Evolutionary conservation across 2,113 vertebrate genomes (phyloP).

Genomic region (Morphnarchus princeps): DNA sequence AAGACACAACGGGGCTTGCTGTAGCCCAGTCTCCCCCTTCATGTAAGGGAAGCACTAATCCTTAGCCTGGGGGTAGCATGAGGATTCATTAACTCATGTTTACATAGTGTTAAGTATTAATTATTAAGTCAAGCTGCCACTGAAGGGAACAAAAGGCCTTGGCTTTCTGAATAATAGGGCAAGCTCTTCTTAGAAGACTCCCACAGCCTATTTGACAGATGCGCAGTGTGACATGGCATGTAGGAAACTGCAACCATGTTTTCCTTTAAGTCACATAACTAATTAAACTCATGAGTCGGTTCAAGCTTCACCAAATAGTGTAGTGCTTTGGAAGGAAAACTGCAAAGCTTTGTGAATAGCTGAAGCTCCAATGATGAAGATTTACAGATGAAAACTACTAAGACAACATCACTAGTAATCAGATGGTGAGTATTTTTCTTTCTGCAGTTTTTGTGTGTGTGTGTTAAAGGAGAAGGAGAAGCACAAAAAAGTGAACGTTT

Average conservation of each 20-base stretch:
- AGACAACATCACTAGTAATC: not conserved
- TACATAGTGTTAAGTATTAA: slow-evolving; percentile 39
- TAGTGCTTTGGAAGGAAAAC: not conserved
- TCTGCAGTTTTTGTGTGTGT: not conserved
- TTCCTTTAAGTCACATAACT: slow-evolving; percentile 36
- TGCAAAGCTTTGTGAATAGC: not conserved
- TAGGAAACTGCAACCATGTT: not conserved
- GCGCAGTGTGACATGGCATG: not conserved
- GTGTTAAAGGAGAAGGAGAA: not conserved
- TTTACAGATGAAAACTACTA: not conserved
- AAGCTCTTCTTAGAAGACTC: not conserved
- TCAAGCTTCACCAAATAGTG: not conserved
- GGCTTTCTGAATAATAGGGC: slow-evolving; percentile 24
- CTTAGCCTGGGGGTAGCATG: not conserved
- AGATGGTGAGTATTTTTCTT: not conserved
- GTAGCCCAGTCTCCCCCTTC: not conserved
- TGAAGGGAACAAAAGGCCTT: slow-evolving; percentile 29
- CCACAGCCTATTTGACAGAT: slow-evolving; percentile 27
- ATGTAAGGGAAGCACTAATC: not conserved
- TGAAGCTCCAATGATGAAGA: not conserved
- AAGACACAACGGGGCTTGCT: not conserved
- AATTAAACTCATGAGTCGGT: slow-evolving; percentile 4
- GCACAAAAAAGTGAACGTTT: not conserved
- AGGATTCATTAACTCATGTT: slow-evolving; percentile 54
- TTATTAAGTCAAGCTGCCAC: slow-evolving; percentile 43